Evolutionary conservation across 2,888 invertebrate genomes (phyloP), one percentile per base, ranked within the genome.

Genomic region (Bellardia pandia): DNA sequence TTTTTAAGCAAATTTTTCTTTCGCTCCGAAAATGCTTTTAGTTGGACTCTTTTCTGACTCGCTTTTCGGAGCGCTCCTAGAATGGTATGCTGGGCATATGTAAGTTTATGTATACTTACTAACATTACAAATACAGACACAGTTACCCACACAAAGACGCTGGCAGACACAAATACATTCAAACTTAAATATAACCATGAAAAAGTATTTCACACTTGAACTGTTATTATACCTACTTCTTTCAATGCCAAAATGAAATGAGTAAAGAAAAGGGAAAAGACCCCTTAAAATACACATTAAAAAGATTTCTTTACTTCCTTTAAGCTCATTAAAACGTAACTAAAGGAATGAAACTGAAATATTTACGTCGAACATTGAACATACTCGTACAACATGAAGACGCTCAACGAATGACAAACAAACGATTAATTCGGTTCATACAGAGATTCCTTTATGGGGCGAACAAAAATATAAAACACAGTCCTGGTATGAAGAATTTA

Each of bases 141-240:
- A 23, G 16, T 5, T 74, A 9, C 23, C 60, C 37, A 13, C 30
- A 58, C 23, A 58, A 0, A 58, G 13, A 58, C 9, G 11, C 11
- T 30, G 9, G 3, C 30, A 30, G 2, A 58, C 30, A 58, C 51
- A 30, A 30, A 42, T 75, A 13, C 45, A 75, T 45, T 42, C 45
- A 8, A 14, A 33, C 14, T 51, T 56, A 53, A 76, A 40, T 62
- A 14, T 48, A 58, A 64, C 80, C 64, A 51, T 51, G 53, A 72
- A 64, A 80, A 64, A 40, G 60, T 53, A 72, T 72, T 80, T 80
- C 42, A 80, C 64, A 80, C 72, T 80, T 72, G 72, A 71, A 60
- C 51, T 48, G 40, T 58, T 60, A 33, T 42, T 37, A 37, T 16
- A 30, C 16, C 33, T 69, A 13, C 60, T 42, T 60, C 37, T 68